These are phyloP conservation scores for Lethenteron camtschaticum DNA, from an alignment of 2,113 vertebrate species.

Conservation along the genomic window DNA sequence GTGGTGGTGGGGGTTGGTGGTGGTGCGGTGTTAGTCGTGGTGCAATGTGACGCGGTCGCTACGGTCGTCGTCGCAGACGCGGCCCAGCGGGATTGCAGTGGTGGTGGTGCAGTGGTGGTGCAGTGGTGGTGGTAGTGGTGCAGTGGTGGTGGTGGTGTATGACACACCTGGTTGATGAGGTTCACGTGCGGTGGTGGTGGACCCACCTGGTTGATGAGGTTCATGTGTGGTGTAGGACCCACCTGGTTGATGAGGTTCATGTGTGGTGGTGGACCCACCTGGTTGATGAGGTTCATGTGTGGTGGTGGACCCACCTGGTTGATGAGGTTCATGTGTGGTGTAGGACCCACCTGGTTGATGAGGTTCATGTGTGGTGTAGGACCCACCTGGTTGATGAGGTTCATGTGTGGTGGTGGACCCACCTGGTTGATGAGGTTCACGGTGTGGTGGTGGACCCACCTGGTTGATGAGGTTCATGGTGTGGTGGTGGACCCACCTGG, in stretches of 20 bases:
- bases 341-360: slow-evolving; percentile 51
- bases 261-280: slow-evolving; percentile 37
- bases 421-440: slow-evolving; percentile 32
- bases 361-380: slow-evolving; percentile 26
- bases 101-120: no score
- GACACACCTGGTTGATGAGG: slow-evolving; percentile 61
- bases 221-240: slow-evolving; percentile 25
- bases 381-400: slow-evolving; percentile 69
- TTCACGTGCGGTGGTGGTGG: slow-evolving; percentile 30
- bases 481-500: slow-evolving; percentile 24
- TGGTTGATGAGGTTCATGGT: slow-evolving; percentile 27
- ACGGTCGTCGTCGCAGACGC: no score
- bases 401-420: slow-evolving; percentile 33
- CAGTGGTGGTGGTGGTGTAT: no score
- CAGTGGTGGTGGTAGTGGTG: no score
- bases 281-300: slow-evolving; percentile 59
- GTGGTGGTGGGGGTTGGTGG: no score
- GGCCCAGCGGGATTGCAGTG: no score
- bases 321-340: slow-evolving; percentile 47
- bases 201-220: slow-evolving; percentile 68
- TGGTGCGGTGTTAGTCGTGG: no score
- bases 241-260: slow-evolving; percentile 81
- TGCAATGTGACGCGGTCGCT: no score
- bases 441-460: slow-evolving; percentile 27
- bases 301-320: slow-evolving; percentile 51